Conservation (phyloP, 2,797 vertebrate genomes). For the Hemibagrus guttatus region DNA sequence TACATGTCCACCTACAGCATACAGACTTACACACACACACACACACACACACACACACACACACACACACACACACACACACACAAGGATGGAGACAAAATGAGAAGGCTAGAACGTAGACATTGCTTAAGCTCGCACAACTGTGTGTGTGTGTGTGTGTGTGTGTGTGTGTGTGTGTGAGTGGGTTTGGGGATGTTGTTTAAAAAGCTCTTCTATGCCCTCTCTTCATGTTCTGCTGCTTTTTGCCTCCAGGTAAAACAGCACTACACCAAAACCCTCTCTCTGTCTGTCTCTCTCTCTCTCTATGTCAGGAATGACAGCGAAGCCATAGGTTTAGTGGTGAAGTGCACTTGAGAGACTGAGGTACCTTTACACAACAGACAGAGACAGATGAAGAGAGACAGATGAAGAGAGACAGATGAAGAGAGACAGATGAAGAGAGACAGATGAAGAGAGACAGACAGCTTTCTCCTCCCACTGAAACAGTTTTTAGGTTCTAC, state of each 20-base stretch:
- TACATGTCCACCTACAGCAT: background rate
- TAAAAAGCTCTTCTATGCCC: conserved; percentile 33
- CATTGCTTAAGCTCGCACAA: background rate
- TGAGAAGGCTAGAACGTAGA: background rate
- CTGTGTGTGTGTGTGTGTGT: background rate
- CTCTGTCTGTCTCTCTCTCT: background rate
- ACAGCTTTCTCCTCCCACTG: background rate
- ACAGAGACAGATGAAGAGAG: background rate
- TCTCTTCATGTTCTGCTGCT: conserved; percentile 41
- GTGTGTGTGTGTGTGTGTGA: conserved; percentile 16
- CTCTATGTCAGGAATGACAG: conserved; percentile 36
- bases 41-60: conserved; percentile 15
- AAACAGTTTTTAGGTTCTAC: background rate
- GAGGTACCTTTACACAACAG: conserved; percentile 30
- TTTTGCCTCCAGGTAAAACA: conserved; percentile 57
- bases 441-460: background rate
- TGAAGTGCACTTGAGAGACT: conserved; percentile 45
- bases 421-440: background rate
- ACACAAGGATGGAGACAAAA: background rate
- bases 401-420: background rate
- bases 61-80: background rate
- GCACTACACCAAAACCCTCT: conserved; percentile 28
- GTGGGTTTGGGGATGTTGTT: background rate
- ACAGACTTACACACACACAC: conserved; percentile 9
- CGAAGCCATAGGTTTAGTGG: conserved; percentile 37